These are phyloP conservation scores for Platerodrilus igneus DNA, from an alignment of 2,888 invertebrate genomes.

Conservation along the genomic window DNA sequence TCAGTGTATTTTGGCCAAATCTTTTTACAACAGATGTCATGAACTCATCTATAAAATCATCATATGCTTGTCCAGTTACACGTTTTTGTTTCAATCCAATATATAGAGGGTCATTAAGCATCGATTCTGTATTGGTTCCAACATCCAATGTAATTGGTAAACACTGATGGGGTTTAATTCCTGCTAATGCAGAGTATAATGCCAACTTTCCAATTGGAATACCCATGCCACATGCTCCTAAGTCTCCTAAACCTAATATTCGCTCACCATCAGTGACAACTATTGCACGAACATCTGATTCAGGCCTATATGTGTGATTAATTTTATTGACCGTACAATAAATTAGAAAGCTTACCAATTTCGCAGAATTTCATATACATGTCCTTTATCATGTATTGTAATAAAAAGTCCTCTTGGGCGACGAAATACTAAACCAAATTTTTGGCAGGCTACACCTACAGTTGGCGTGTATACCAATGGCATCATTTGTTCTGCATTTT, in stretches of 20 bases:
- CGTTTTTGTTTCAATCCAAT: slow-evolving; percentile 87
- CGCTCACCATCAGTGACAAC: slow-evolving; percentile 98
- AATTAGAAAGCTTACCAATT: slow-evolving; percentile 69
- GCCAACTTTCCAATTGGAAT: slow-evolving; percentile 97
- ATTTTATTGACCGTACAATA: background rate
- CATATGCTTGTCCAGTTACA: slow-evolving; percentile 78
- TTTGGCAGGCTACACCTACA: slow-evolving; percentile 95
- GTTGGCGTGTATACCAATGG: slow-evolving; percentile 99
- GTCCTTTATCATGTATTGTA: slow-evolving; percentile 92
- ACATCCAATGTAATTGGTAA: slow-evolving; percentile 93
- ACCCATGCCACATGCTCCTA: slow-evolving; percentile 98
- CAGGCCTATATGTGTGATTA: slow-evolving; percentile 60
- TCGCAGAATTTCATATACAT: slow-evolving; percentile 87
- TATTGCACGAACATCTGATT: slow-evolving; percentile 78
- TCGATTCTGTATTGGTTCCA: slow-evolving; percentile 81
- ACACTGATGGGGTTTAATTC: slow-evolving; percentile 92
- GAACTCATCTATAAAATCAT: slow-evolving; percentile 94
- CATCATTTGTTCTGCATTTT: slow-evolving; percentile 89
- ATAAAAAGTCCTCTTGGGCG: slow-evolving; percentile 93
- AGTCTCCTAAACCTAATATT: slow-evolving; percentile 94
- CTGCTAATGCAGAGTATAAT: slow-evolving; percentile 94
- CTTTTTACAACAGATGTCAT: slow-evolving; percentile 85
- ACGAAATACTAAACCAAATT: slow-evolving; percentile 87
- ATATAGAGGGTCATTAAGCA: slow-evolving; percentile 91
- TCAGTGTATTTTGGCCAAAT: slow-evolving; percentile 80